These are phyloP conservation scores for Homarus gammarus DNA, from an alignment of 2,888 invertebrate genomes.

Conservation along the genomic window DNA sequence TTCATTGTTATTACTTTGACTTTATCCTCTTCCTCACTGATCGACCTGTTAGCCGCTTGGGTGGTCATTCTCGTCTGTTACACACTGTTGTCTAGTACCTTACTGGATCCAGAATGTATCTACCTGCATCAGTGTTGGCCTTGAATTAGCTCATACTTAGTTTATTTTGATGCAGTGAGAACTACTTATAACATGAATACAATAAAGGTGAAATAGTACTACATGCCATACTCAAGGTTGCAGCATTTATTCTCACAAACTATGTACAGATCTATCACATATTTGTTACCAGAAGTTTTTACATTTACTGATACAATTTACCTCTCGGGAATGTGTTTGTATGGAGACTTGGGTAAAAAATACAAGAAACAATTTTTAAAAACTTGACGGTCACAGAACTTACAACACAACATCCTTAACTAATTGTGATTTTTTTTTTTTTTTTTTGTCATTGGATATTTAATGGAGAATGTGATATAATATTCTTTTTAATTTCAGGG, in stretches of 20 bases:
- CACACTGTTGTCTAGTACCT: too few species aligned
- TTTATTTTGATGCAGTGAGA: too few species aligned
- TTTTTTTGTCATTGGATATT: neutral
- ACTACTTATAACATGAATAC: too few species aligned
- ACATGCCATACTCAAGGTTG: too few species aligned
- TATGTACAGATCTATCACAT: neutral
- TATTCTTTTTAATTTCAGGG: neutral
- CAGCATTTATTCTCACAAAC: constrained; percentile 1
- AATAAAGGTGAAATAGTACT: too few species aligned
- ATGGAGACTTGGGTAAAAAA: constrained; percentile 4
- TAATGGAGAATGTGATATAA: neutral
- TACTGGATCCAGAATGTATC: too few species aligned
- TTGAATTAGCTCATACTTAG: too few species aligned
- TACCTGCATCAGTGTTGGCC: too few species aligned
- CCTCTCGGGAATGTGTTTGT: constrained; percentile 19
- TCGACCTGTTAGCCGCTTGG: too few species aligned
- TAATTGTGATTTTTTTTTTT: neutral
- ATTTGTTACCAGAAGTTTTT: constrained; percentile 10
- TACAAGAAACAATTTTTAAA: neutral
- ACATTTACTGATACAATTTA: neutral
- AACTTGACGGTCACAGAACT: neutral
- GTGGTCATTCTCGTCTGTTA: too few species aligned
- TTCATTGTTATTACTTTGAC: too few species aligned
- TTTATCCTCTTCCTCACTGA: too few species aligned
- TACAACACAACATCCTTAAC: neutral